Evolutionary conservation across 2,888 invertebrate species (phyloP), one percentile per base, ranked within the genome.

Genomic region (Nemapogon koenigi): DNA sequence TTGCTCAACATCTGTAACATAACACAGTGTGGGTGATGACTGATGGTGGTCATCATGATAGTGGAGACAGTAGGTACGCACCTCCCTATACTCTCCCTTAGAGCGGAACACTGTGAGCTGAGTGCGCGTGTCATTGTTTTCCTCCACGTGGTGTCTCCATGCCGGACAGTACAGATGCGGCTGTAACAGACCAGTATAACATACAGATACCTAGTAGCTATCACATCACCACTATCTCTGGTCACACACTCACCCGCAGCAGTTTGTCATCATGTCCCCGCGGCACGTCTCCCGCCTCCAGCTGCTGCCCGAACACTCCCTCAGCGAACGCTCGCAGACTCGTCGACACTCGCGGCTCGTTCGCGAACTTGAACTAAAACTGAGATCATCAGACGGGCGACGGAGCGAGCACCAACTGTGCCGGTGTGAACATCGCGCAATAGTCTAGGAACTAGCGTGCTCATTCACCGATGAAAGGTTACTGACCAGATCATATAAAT

Each of bases 241-340:
- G 10, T 7, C 10, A 22, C 4, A 28, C 11, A 4, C 43, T 46
- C 52, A 76, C 76, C 48, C 50, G 53, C 2, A 72, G 44, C 3
- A 59, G 41, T 41, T 78, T 76, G 38, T 84, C 84, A 36, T 82
- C 78, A 14, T 58, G 63, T 27, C 69, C 65, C 37, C 59, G 66
- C 0, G 65, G 59, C 15, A 72, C 55, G 16, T 63, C 66, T 17
- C 52, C 46, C 11, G 50, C 47, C 3, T 73, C 80, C 0, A 78
- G 73, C 19, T 78, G 73, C 1, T 68, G 59, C 1, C 81, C 82
- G 50, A 89, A 88, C 14, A 89, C 50, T 1, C 88, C 88, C 49
- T 86, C 83, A 10, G 83, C 81, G 53, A 87, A 90, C 0, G 86
- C 83, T 28, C 76, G 72, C 58, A 85, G 85, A 31, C 85, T 85